These are phyloP conservation scores for Periphyllus acericola DNA, from an alignment of 2,888 invertebrate genomes.

Conservation along the genomic window DNA sequence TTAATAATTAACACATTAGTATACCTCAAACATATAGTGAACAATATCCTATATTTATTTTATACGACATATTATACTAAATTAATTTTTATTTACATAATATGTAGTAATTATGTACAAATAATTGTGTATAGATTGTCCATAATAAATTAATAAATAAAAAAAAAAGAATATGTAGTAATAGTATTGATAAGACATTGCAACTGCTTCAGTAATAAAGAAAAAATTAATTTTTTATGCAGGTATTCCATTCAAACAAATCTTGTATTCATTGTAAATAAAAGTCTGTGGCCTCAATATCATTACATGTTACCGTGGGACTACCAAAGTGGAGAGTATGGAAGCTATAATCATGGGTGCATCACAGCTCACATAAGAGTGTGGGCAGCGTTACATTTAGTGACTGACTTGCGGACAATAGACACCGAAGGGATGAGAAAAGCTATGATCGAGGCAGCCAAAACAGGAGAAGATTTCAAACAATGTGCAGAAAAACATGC, in stretches of 20 bases:
- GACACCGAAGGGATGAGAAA: conserved; percentile 73
- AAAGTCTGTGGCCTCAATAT: conserved; percentile 83
- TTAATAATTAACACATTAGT: too few relatives aligned
- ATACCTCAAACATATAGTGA: too few relatives aligned
- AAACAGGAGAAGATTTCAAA: conserved; percentile 71
- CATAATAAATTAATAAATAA: too few relatives aligned
- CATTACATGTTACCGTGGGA: conserved; percentile 83
- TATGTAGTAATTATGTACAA: too few relatives aligned
- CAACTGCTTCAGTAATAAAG: background rate
- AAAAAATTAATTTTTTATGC: conserved; percentile 61
- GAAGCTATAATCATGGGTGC: conserved; percentile 76
- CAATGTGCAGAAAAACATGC: conserved; percentile 71
- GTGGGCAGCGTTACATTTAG: conserved; percentile 76
- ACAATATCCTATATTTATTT: too few relatives aligned
- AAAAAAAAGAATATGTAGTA: too few relatives aligned
- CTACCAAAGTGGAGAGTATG: conserved; percentile 84
- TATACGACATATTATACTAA: too few relatives aligned
- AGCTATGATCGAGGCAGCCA: conserved; percentile 73
- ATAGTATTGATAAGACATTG: too few relatives aligned
- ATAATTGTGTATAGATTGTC: too few relatives aligned
- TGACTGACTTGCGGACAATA: conserved; percentile 74
- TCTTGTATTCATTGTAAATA: conserved; percentile 78
- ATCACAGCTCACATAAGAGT: conserved; percentile 77
- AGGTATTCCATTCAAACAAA: conserved; percentile 79
- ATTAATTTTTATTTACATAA: too few relatives aligned